Evolutionary conservation across 2,888 invertebrate genomes (phyloP).

Genomic region (Eupithecia inturbata): DNA sequence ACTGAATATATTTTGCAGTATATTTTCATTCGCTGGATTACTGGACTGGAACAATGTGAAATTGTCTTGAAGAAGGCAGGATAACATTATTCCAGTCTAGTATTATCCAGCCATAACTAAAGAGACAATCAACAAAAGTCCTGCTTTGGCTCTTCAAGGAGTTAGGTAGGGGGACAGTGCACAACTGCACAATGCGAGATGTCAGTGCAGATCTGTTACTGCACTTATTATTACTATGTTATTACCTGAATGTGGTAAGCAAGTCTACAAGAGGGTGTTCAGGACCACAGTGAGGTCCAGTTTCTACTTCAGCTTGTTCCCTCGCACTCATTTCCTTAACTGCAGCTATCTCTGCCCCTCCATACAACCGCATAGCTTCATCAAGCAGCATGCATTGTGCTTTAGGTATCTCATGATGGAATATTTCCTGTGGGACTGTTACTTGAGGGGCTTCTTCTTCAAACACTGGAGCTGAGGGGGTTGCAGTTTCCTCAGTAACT

Average conservation of each 20-base stretch:
- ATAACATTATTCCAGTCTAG: no score
- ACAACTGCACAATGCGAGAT: not conserved
- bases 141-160: not conserved
- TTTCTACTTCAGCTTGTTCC: constrained; percentile 71
- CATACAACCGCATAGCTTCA: constrained; percentile 66
- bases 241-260: constrained; percentile 73
- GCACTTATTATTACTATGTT: not conserved
- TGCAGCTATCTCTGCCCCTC: constrained; percentile 67
- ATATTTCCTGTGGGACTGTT: constrained; percentile 35
- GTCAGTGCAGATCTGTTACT: not conserved
- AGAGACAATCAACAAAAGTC: not conserved
- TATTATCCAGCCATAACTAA: no score
- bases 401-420: constrained; percentile 49
- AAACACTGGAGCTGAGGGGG: constrained; percentile 71
- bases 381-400: constrained; percentile 65
- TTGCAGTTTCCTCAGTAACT: constrained; percentile 38
- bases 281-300: constrained; percentile 64
- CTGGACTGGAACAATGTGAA: no score
- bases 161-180: no score
- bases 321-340: constrained; percentile 68
- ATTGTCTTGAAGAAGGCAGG: no score
- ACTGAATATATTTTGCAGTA: no score
- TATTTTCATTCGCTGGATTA: no score
- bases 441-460: constrained; percentile 49
- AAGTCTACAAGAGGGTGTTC: constrained; percentile 77